Base-by-base conservation (phyloP, 2,113 vertebrate genomes). In the Haplochromis burtoni region DNA sequence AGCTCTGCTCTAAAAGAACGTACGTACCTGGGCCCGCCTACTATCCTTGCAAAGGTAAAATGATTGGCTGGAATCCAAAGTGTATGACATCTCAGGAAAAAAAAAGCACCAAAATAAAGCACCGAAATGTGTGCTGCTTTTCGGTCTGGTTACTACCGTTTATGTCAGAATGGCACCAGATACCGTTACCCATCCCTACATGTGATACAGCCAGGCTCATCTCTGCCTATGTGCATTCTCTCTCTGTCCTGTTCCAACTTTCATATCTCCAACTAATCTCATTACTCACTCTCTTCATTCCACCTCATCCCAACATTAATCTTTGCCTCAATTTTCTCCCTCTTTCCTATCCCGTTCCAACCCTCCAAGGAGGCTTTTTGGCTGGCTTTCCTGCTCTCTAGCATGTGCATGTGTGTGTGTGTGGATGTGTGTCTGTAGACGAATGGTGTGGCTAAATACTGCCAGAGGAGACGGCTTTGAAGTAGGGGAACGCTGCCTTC, bases 401-500 rank as follows among this genome's bases (percentile, higher is more conserved):
- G 51, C 53, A 31, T 68, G 57, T 49, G 81, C 26, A 45, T 78
- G 40, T 31, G 54, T 80, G 17, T 55, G 66, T 81, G 55, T 85
- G 54, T 33, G 54, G 13, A 21, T 61, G 68, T 83, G 83, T 87
- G 81, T 82, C 83, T 84, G 83, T 81, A 87, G 57, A 89, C 47
- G 38, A 89, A 90, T 88, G 73, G 83, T 89, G 84, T 82, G 89
- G 90, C 89, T 93, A 94, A 94, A 94, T 91, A 88, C 90, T 93
- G 93, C 94, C 89, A 92, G 88, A 93, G 88, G 92, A 94, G 81
- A 92, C 29, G 84, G 86, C 94, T 96, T 95, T 95, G 94, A 96
- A 95, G 94, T 93, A 86, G 84, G 87, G 82, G 71, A 90, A 84
- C 10, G 49, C 81, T 89, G 92, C 89, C 88, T 93, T 94, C 86